Percentiles rank a stretch among this genome's conserved stretches.
These are phyloP conservation scores for Choreutis nemorana DNA, from an alignment of 2,888 invertebrate genomes.

Conservation along the genomic window DNA sequence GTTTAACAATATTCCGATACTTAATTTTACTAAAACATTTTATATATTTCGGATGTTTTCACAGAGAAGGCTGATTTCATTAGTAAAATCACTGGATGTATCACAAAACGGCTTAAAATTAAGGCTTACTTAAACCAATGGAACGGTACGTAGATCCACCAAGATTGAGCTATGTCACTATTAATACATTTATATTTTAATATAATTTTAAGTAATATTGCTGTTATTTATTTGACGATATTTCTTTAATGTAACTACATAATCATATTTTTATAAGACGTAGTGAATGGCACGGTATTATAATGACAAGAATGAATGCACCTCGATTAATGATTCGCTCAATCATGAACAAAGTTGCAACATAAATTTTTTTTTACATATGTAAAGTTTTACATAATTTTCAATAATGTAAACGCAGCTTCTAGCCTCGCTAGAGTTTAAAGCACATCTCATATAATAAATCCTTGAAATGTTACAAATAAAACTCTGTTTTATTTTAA, in stretches of 20 bases:
- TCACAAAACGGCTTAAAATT: constrained; percentile 53
- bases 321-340: too few species aligned
- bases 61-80: constrained; percentile 11
- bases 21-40: too few species aligned
- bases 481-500: constrained; percentile 64
- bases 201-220: constrained; percentile 65
- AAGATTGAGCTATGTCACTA: constrained; percentile 64
- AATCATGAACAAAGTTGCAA: too few species aligned
- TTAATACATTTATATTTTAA: constrained; percentile 55
- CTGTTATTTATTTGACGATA: constrained; percentile 57
- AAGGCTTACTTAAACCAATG: constrained; percentile 58
- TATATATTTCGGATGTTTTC: too few species aligned
- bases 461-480: constrained; percentile 61
- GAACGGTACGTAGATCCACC: constrained; percentile 57
- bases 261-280: too few species aligned
- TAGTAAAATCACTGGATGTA: constrained; percentile 61
- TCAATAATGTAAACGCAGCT: constrained; percentile 36
- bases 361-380: too few species aligned
- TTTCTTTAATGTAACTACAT: constrained; percentile 44
- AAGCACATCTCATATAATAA: constrained; percentile 53
- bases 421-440: constrained; percentile 54
- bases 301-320: constrained; percentile 65
- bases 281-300: constrained; percentile 56
- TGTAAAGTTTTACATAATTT: background rate
- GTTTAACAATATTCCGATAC: background rate